Base-by-base conservation (phyloP, 2,888 invertebrate species). In the Stenurella melanura region DNA sequence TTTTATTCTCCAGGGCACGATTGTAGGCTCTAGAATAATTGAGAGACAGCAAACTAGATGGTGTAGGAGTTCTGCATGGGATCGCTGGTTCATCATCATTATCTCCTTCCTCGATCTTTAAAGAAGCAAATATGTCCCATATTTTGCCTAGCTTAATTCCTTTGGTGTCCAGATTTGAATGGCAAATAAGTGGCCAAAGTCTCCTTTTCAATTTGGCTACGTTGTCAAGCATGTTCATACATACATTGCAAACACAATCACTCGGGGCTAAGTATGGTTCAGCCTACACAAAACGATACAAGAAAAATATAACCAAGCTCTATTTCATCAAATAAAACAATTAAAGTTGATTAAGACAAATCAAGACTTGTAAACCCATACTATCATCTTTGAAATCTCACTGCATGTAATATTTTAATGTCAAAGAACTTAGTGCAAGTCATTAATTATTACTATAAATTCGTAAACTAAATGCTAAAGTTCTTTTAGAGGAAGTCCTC, bases 211-310 rank as follows among this genome's bases (percentile, higher is more conserved):
- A 64, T 72, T 79, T 82, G 6, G 79, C 82, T 18, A 83, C 77
- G 42, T 81, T 81, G 17, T 82, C 82, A 12, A 84, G 74, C 61
- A 83, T 78, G 58, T 80, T 82, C 79, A 81, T 80, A 63, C 84
- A 84, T 15, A 78, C 67, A 74, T 80, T 80, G 74, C 84, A 84
- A 18, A 84, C 79, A 30, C 74, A 75, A 70, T 83, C 81, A 12
- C 78, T 78, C 0, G 78, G 70, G 21, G 68, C 58, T 12, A 84
- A 57, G 60, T 82, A 71, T 58, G 61, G 26, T 68, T 78, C 78
- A 50, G 80, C 79, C 82, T 82, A 63, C 12, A 76, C 54, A 69
- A 67, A 50, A 70, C 12, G 54, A 30, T 7, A 60, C 38, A 30
- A 56, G 61, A 69, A 58, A 68, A 56, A 56, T 58, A 73, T 34